Evolutionary conservation across 2,113 vertebrate genomes (phyloP).

Genomic region (Phyllopteryx taeniolatus): DNA sequence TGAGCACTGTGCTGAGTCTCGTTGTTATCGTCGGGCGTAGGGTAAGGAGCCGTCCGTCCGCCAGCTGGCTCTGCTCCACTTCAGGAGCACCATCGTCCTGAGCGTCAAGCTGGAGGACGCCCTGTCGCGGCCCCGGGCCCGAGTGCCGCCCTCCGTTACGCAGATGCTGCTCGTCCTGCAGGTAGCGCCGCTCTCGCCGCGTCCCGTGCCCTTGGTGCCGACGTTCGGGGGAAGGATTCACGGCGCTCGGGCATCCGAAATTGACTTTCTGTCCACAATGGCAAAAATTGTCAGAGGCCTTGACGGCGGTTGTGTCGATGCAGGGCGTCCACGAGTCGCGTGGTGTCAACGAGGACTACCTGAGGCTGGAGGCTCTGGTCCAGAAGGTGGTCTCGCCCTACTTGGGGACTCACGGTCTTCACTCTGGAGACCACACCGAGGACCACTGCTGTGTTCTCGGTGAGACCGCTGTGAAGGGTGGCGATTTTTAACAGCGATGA

Average conservation of each 20-base stretch:
- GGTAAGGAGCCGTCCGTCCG: slow-evolving; percentile 83
- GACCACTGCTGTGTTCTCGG: slow-evolving; percentile 81
- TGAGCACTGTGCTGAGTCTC: not conserved
- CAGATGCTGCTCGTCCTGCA: slow-evolving; percentile 97
- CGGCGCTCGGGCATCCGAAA: too few species aligned
- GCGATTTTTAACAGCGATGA: slow-evolving; percentile 20
- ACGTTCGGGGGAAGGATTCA: too few species aligned
- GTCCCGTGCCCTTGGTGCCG: too few species aligned
- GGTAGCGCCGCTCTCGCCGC: slow-evolving; percentile 62
- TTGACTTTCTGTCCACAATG: not conserved
- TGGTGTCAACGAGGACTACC: slow-evolving; percentile 89
- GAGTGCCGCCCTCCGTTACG: slow-evolving; percentile 88
- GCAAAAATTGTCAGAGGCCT: not conserved
- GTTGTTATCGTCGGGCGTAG: slow-evolving; percentile 33
- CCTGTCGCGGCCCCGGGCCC: slow-evolving; percentile 84
- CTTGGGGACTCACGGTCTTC: slow-evolving; percentile 86
- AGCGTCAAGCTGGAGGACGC: slow-evolving; percentile 96
- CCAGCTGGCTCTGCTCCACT: slow-evolving; percentile 91
- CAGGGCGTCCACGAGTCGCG: slow-evolving; percentile 74
- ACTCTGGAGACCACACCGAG: slow-evolving; percentile 67
- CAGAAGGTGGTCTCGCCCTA: slow-evolving; percentile 85
- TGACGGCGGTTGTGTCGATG: not conserved
- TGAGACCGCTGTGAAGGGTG: slow-evolving; percentile 49
- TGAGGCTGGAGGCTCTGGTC: slow-evolving; percentile 87
- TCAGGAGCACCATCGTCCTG: slow-evolving; percentile 91